Percentiles rank a stretch among this genome's conserved stretches.
phyloP scores from a whole-genome alignment of 2,113 vertebrate genomes.

The Suricata suricatta region DNA sequence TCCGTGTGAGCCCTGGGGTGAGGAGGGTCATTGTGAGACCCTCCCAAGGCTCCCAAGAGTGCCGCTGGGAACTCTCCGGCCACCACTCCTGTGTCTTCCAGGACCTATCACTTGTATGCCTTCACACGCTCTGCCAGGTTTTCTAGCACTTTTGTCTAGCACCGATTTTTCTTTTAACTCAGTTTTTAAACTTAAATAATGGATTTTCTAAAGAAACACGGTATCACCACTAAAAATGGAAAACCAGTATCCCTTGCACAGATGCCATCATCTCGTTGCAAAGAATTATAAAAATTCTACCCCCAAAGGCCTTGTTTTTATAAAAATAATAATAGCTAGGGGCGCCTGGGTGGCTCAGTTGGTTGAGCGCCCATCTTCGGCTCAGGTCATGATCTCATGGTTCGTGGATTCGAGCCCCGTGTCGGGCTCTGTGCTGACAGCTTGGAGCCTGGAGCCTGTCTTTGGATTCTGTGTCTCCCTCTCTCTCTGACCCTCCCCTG shows the following conservation, averaged over 20 bases:
- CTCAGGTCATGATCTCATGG: no score
- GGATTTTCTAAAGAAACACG: not conserved
- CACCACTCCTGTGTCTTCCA: not conserved
- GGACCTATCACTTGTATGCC: not conserved
- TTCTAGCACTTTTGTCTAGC: not conserved
- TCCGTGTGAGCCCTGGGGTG: not conserved
- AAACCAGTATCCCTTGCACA: not conserved
- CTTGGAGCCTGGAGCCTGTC: no score
- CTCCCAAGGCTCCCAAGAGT: not conserved
- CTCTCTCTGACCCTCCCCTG: no score
- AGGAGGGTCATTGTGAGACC: not conserved
- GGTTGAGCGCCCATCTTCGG: no score
- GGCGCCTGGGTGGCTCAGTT: no score
- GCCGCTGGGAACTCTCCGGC: not conserved
- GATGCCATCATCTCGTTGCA: not conserved
- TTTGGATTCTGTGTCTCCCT: no score
- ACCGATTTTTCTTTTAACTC: not conserved
- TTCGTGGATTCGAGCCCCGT: no score
- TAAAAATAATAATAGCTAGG: not conserved
- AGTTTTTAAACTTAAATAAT: not conserved
- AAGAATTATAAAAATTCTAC: not conserved
- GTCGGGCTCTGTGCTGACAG: no score
- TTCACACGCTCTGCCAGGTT: not conserved
- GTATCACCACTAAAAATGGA: not conserved
- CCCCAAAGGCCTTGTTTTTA: not conserved